Percentiles rank a stretch among this genome's conserved stretches.
These are phyloP conservation scores for Vimba vimba DNA, from an alignment of 2,113 vertebrate species.

Conservation along the genomic window DNA sequence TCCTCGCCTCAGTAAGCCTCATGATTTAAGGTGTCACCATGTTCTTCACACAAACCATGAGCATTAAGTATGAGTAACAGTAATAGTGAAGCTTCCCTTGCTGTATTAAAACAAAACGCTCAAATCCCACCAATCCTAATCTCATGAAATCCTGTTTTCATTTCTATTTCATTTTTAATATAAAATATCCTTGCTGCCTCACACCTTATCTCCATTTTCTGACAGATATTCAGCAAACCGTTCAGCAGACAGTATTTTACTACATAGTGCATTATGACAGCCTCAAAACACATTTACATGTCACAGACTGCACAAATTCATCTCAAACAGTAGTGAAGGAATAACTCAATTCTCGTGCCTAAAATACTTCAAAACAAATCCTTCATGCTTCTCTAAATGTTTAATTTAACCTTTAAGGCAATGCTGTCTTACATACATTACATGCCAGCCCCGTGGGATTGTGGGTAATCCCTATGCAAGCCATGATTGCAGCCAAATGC, in stretches of 20 bases:
- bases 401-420: conserved; percentile 33
- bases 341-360: conserved; percentile 13
- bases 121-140: conserved; percentile 1
- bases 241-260: not conserved
- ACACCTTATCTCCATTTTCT: not conserved
- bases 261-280: not conserved
- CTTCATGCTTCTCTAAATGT: conserved; percentile 1
- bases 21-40: not conserved
- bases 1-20: not conserved
- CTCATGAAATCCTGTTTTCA: not conserved
- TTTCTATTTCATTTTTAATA: not conserved
- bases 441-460: conserved; percentile 31
- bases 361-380: conserved; percentile 20
- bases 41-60: not conserved
- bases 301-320: not conserved
- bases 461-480: conserved; percentile 35
- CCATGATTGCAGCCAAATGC: not conserved
- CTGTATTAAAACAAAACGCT: not conserved
- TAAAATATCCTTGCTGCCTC: not conserved
- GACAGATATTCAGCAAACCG: conserved; percentile 11
- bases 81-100: not conserved
- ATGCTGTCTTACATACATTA: conserved; percentile 27
- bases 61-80: not conserved
- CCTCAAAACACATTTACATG: not conserved
- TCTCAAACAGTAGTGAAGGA: not conserved